Evolutionary conservation across 1,140 invertebrate species (phyloP), one percentile per base, ranked within the genome.

Genomic region (Lordiphosa mommai): DNA sequence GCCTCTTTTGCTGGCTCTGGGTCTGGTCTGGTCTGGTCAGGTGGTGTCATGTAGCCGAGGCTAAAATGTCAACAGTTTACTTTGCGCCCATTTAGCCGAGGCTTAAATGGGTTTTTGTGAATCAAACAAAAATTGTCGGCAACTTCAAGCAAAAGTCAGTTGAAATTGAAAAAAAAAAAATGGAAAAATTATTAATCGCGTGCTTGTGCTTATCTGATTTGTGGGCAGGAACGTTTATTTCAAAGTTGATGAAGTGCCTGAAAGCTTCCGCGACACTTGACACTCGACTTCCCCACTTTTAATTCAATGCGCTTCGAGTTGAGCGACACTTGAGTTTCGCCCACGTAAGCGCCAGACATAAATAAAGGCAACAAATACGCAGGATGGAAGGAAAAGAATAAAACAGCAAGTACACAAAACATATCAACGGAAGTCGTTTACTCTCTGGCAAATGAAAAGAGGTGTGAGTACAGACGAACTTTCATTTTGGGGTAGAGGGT

Each of bases 61-160:
- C 72, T 69, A 57, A 77, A 84, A 84, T 84, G 77, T 84, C 77
- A 84, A 84, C 77, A 84, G 77, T 84, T 84, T 84, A 77, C 77
- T 77, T 61, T 84, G 77, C 63, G 67, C 72, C 72, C 77, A 84
- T 84, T 84, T 77, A 71, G 63, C 68, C 56, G 68, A 68, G 72
- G 77, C 77, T 84, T 84, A 84, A 84, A 82, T 77, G 77, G 77
- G 67, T 82, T 82, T 82, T 32, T 40, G 60, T 72, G 48, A 69
- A 61, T 46, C 43, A 66, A 61, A 76, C 64, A 51, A 67, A 82
- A 82, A 76, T 73, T 79, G 72, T 55, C 70, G 71, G 70, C 70
- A 65, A 79, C 69, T 65, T 80, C 64, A 73, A 80, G 58, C 40
- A 48, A 52, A 71, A 65, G 30, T 73, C 56, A 49, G 50, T 61